These are phyloP conservation scores for Columba livia DNA, from an alignment of 2,113 vertebrate genomes.

Conservation along the genomic window DNA sequence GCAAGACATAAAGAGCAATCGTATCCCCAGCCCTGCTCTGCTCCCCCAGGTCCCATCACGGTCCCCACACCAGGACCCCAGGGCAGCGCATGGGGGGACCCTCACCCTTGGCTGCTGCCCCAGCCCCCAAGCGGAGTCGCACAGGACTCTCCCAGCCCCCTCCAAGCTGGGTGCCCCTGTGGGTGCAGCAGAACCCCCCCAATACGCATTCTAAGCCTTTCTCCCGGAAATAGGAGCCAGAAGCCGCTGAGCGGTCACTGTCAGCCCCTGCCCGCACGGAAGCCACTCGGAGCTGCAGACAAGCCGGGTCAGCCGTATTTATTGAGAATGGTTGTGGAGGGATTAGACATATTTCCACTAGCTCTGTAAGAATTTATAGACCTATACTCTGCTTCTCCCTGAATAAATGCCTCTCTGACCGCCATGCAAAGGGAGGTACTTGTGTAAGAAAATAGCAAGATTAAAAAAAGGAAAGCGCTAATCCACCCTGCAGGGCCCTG, in stretches of 20 bases:
- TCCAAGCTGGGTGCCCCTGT: not conserved
- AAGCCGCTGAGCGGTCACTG: rapidly evolving
- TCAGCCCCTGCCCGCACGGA: rapidly evolving
- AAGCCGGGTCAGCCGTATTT: slow-evolving; percentile 45
- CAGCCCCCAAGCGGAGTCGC: not conserved
- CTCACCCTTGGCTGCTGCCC: not conserved
- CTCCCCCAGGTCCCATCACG: no score
- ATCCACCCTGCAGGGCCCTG: not conserved
- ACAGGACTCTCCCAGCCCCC: not conserved
- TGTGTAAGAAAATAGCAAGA: slow-evolving; percentile 66
- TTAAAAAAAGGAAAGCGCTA: slow-evolving; percentile 45
- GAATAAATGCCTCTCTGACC: slow-evolving; percentile 18
- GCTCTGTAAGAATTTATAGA: slow-evolving; percentile 59
- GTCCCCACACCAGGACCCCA: not conserved
- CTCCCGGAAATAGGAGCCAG: not conserved
- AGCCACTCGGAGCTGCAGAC: not conserved
- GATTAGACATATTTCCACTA: slow-evolving; percentile 69
- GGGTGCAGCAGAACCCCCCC: not conserved
- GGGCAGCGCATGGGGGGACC: no score
- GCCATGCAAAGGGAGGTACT: not conserved
- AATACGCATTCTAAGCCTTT: not conserved
- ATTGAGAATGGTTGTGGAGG: slow-evolving; percentile 59
- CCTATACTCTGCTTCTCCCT: slow-evolving; percentile 34
- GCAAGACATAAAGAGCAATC: rapidly evolving
- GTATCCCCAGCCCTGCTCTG: not conserved